phyloP scores from a whole-genome alignment of 2,888 invertebrate genomes.

The Oegoconia quadripuncta region DNA sequence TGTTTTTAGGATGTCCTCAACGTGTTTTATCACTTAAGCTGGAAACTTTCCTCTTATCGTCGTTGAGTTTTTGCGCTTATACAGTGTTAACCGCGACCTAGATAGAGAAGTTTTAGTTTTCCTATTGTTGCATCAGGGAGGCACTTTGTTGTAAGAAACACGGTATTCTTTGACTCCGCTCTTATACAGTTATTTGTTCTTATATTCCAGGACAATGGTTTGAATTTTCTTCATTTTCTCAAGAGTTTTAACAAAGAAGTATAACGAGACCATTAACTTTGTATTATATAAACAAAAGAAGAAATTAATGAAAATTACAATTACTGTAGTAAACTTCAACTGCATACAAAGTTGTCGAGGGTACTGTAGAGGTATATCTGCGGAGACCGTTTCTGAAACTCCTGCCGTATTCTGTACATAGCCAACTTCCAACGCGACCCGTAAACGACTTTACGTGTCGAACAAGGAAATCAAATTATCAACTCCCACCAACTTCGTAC shows the following conservation, averaged over 20 bases:
- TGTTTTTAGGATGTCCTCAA: conserved; percentile 61
- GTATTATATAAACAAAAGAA: conserved; percentile 10
- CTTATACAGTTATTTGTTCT: conserved; percentile 10
- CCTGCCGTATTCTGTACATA: conserved; percentile 52
- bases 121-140: conserved; percentile 23
- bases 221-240: conserved; percentile 2
- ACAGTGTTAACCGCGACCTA: conserved; percentile 37
- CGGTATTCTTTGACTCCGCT: conserved; percentile 22
- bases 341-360: conserved; percentile 34
- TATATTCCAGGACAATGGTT: conserved; percentile 3
- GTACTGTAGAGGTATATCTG: conserved; percentile 45
- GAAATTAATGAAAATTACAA: conserved; percentile 10
- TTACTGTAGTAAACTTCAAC: conserved; percentile 26
- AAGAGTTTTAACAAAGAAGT: background rate
- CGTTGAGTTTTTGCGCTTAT: conserved; percentile 40
- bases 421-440: conserved; percentile 66
- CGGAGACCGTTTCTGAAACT: conserved; percentile 47
- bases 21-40: conserved; percentile 72
- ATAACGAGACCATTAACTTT: background rate
- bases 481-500: conserved; percentile 69
- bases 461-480: conserved; percentile 76
- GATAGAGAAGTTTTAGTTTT: conserved; percentile 35
- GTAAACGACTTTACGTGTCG: conserved; percentile 76
- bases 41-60: conserved; percentile 53
- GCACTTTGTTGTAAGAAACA: conserved; percentile 22